Conservation (phyloP, 1,140 invertebrate species). For the Bradysia coprophila region DNA sequence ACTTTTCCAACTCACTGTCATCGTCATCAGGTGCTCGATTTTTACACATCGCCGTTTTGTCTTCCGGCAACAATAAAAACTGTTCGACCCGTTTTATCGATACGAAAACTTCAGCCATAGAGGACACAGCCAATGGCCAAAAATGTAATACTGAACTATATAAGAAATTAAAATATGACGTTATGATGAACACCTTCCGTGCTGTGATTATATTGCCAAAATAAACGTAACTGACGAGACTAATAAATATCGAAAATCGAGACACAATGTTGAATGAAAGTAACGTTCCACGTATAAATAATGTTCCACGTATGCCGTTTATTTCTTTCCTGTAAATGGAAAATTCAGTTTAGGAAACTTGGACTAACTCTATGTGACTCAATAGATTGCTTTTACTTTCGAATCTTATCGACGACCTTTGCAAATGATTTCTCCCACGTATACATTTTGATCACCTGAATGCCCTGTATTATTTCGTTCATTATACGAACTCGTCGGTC, state of each 20-base stretch:
- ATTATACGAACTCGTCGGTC: conserved; percentile 70
- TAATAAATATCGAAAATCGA: conserved; percentile 51
- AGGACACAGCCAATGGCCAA: conserved; percentile 39
- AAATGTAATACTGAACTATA: conserved; percentile 46
- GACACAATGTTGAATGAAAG: conserved; percentile 29
- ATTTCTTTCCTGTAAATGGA: conserved; percentile 32
- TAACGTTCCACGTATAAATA: not conserved
- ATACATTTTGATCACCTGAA: conserved; percentile 68
- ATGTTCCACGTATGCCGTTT: conserved; percentile 26
- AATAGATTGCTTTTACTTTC: conserved; percentile 27
- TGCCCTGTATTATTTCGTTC: conserved; percentile 61
- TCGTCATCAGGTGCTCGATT: not conserved
- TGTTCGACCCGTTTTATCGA: conserved; percentile 42
- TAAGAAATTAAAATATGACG: conserved; percentile 44
- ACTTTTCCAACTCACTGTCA: not conserved
- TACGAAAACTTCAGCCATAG: conserved; percentile 26
- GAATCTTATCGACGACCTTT: conserved; percentile 33
- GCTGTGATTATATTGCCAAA: conserved; percentile 40
- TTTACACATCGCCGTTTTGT: not conserved
- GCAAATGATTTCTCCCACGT: conserved; percentile 57
- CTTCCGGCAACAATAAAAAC: conserved; percentile 15
- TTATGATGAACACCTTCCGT: conserved; percentile 48
- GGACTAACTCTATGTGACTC: not conserved
- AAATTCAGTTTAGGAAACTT: not conserved
- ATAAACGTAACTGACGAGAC: conserved; percentile 47